Evolutionary conservation across 2,797 vertebrate species (phyloP).

Genomic region (Coilia nasus): DNA sequence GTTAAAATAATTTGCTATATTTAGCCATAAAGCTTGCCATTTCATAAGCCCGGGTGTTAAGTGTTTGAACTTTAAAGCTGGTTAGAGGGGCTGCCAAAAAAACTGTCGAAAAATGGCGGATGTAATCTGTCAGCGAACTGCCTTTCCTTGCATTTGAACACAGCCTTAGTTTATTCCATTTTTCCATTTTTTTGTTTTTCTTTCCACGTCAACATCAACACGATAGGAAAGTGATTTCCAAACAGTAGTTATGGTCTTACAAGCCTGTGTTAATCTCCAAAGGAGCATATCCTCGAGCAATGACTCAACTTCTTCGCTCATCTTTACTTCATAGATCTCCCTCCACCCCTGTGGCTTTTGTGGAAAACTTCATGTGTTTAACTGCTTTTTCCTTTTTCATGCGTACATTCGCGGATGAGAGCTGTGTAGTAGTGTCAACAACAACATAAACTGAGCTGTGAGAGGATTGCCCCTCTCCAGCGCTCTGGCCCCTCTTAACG

Average conservation of each 20-base stretch:
- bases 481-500: neutral
- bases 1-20: slow-evolving; percentile 27
- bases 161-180: neutral
- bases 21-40: slow-evolving; percentile 40
- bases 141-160: neutral
- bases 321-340: neutral
- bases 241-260: neutral
- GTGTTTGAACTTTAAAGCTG: slow-evolving; percentile 9
- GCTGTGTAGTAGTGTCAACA: neutral
- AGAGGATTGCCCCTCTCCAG: neutral
- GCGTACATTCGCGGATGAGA: neutral
- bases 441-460: neutral
- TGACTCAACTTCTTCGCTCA: neutral
- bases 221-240: neutral
- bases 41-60: slow-evolving; percentile 29
- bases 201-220: neutral
- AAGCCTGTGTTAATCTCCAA: slow-evolving; percentile 7
- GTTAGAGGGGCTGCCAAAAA: neutral
- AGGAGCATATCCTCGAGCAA: neutral
- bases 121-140: neutral
- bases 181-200: neutral
- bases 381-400: neutral
- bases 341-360: no score
- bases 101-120: neutral
- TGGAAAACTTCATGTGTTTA: neutral